Evolutionary conservation across 2,113 vertebrate genomes (phyloP).

Genomic region (Limanda limanda): DNA sequence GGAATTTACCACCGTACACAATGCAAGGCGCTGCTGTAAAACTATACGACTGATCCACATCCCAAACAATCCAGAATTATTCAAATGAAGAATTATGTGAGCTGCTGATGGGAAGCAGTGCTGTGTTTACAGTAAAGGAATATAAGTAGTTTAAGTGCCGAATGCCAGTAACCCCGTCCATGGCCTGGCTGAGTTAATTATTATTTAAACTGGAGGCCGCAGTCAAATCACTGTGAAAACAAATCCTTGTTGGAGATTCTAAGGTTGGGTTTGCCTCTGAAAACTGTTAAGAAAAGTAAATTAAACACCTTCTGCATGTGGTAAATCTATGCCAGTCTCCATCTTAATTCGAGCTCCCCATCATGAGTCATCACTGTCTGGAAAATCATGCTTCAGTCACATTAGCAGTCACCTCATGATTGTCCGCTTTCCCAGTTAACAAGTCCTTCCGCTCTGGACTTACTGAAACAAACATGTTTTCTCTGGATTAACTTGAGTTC

Average conservation of each 20-base stretch:
- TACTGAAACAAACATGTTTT: slow-evolving; percentile 29
- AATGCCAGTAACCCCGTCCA: background rate
- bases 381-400: slow-evolving; percentile 50
- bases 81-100: background rate
- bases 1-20: slow-evolving; percentile 45
- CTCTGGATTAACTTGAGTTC: background rate
- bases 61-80: slow-evolving; percentile 6
- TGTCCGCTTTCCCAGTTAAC: slow-evolving; percentile 42
- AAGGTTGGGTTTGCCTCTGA: slow-evolving; percentile 8
- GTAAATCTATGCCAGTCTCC: slow-evolving; percentile 12
- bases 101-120: background rate
- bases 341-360: background rate
- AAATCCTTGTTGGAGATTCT: slow-evolving; percentile 36
- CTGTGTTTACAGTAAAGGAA: slow-evolving; percentile 5
- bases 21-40: slow-evolving; percentile 24
- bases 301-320: slow-evolving; percentile 34
- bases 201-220: slow-evolving; percentile 33
- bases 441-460: slow-evolving; percentile 19
- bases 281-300: slow-evolving; percentile 27
- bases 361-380: slow-evolving; percentile 59
- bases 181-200: slow-evolving; percentile 9
- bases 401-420: slow-evolving; percentile 53
- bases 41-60: slow-evolving; percentile 10
- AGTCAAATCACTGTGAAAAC: slow-evolving; percentile 35
- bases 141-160: slow-evolving; percentile 7